phyloP scores from a whole-genome alignment of 2,113 vertebrate species.

The Pyxicephalus adspersus region DNA sequence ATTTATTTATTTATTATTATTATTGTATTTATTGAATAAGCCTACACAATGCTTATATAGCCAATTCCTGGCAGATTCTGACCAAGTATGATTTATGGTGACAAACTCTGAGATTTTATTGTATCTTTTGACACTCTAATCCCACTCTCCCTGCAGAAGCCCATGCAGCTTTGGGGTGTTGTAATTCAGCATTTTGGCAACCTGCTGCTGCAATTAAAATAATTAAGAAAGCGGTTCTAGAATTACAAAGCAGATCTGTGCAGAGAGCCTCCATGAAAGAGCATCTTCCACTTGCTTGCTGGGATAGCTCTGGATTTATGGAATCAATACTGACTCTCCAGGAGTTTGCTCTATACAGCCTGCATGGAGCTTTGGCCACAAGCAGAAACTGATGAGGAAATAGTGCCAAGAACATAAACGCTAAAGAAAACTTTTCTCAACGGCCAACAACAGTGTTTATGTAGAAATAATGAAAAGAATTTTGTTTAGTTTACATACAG shows the following conservation, averaged over 20 bases:
- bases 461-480: no score
- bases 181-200: constrained; percentile 78
- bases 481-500: no score
- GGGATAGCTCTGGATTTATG: constrained; percentile 60
- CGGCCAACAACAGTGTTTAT: no score
- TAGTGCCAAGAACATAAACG: no score
- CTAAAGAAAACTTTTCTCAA: no score
- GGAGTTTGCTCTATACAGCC: not conserved
- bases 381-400: no score
- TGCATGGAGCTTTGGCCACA: not conserved
- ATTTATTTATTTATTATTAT: no score
- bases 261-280: constrained; percentile 63
- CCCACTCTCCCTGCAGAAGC: constrained; percentile 78
- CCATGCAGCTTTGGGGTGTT: constrained; percentile 74
- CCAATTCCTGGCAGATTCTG: not conserved
- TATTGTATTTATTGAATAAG: no score
- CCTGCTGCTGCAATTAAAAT: constrained; percentile 89
- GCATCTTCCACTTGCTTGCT: constrained; percentile 59
- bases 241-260: constrained; percentile 72
- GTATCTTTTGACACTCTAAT: constrained; percentile 85
- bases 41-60: no score
- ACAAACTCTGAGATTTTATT: constrained; percentile 78
- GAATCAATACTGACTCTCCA: constrained; percentile 54
- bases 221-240: constrained; percentile 86
- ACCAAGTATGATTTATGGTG: constrained; percentile 66